Base-by-base conservation (phyloP, 2,797 vertebrate species). In the Cuculus canorus region DNA sequence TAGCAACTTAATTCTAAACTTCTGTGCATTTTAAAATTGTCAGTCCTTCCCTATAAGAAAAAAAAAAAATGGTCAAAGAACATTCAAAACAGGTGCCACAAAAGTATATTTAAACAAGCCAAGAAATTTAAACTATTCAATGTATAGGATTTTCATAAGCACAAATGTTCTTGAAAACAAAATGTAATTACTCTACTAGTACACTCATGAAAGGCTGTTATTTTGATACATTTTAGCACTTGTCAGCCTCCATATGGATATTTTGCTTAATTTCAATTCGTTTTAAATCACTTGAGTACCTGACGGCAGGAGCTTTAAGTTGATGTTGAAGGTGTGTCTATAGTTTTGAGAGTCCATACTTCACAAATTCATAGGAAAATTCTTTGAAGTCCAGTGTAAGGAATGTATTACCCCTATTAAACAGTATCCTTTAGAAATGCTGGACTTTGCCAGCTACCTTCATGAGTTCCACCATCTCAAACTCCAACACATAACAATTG, bases 1-100 rank as follows among this genome's bases (percentile, higher is more conserved):
- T 80, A 88, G 64, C 33, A 91, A 82, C 66, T 88, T 82, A 76
- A 68, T 86, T 88, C 72, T 86, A 86, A 89, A 84, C 48, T 76
- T 69, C 35, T 59, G 30, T 69, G 14, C 11, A 73, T 81, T 69
- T 82, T 19, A 71, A 91, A 84, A n/a, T 76, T 86, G 33, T 68
- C 72, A 90, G 24, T 14, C 69, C 24, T 69, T 76, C 3, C 11
- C 11, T 22, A 13, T n/a, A 41, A 75, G 33, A 19, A 27, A 27
- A 70, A 47, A 61, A 41, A 50, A 82, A 37, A 50, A 48, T 65
- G 23, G 24, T 22, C n/a, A 86, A 84, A 13, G 17, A 69, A 53
- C 19, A 37, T 4, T 71, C 59, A 84, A 91, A 95, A 81, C 50
- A 76, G 9, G 7, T 86, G 65, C 14, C 19, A 59, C 56, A 83